Evolutionary conservation across 2,113 vertebrate species (phyloP).

Genomic region (Haemorhous mexicanus): DNA sequence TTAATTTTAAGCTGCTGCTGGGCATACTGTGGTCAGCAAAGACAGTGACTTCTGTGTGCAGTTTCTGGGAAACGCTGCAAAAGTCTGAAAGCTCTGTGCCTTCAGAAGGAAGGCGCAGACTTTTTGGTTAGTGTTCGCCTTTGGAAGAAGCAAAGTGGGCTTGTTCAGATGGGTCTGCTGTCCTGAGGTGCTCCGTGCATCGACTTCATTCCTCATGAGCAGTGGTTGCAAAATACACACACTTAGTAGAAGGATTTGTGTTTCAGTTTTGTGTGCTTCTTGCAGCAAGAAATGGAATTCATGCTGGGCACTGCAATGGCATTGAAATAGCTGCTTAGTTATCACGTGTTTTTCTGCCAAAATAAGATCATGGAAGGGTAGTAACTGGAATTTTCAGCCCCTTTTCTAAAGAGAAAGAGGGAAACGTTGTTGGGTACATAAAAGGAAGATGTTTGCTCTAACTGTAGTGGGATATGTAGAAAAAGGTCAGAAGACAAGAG

Average conservation of each 20-base stretch:
- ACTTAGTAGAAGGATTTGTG: not conserved
- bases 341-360: not conserved
- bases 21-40: not conserved
- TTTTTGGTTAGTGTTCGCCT: not conserved
- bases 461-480: not conserved
- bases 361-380: not conserved
- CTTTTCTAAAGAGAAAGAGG: not conserved
- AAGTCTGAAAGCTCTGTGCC: not conserved
- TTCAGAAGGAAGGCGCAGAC: not conserved
- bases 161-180: not conserved
- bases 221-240: not conserved
- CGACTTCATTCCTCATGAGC: fast-evolving
- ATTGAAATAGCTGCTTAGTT: not conserved
- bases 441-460: not conserved
- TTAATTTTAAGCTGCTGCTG: conserved; percentile 9
- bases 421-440: not conserved
- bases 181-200: not conserved
- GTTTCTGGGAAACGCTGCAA: not conserved
- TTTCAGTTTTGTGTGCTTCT: not conserved
- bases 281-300: not conserved
- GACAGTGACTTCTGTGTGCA: not conserved
- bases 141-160: not conserved
- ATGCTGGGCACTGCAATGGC: not conserved
- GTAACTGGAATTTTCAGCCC: not conserved
- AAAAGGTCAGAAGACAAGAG: conserved; percentile 7